Evolutionary conservation across 2,888 invertebrate genomes (phyloP), one percentile per base, ranked within the genome.

Genomic region (Tinea trinotella): DNA sequence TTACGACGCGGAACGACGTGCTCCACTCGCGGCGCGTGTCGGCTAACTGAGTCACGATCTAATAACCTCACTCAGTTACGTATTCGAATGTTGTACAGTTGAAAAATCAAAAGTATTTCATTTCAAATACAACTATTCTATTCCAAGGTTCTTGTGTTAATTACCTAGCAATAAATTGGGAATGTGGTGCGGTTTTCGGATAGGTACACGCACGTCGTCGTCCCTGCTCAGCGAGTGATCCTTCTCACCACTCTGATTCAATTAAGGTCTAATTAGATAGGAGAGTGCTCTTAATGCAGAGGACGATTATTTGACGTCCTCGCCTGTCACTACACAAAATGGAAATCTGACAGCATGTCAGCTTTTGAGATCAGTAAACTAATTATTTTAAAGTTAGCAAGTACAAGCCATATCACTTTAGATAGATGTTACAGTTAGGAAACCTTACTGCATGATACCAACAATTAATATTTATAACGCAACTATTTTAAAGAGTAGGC

Each of bases 231-330:
- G 40, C 40, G 46, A 19, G 50, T 40, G n/a, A 68, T 70, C 70
- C 71, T 67, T 67, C 63, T 66, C 70, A 68, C 19, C 68, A 62
- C 70, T 68, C 66, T 77, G 71, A 82, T 75, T 83, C 76, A 82
- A 83, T 83, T 84, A 83, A 78, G 79, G 73, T 71, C 73, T 83
- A 83, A 84, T 84, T 83, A 83, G 75, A 67, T 70, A 63, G 68
- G 74, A 75, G 81, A 82, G 84, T 82, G 83, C 83, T 82, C 74
- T 80, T 80, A 78, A 74, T 74, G 80, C 74, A 74, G 73, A 72
- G 73, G 66, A 61, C 73, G 78, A 80, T 79, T 56, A 56, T 56
- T 77, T 76, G 78, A 78, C 78, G 71, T 74, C 72, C 70, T 64
- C 64, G 68, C 68, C 69, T 77, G 81, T 75, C 79, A 72, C 66